Base-by-base conservation (phyloP, 2,888 invertebrate genomes). In the Mylabris sibirica region DNA sequence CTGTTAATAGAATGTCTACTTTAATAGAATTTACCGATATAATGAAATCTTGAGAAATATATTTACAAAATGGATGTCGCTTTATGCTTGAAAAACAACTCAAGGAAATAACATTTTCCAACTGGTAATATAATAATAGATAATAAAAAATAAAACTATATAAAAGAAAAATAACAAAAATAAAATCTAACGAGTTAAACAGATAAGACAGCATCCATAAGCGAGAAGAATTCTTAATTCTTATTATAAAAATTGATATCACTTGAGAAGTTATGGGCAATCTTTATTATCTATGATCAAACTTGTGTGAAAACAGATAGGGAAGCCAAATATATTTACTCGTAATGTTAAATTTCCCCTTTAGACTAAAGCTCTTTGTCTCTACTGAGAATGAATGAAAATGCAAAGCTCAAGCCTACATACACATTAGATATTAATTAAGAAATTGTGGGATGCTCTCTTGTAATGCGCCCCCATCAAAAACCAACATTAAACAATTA, bases 221-320 rank as follows among this genome's bases (percentile, higher is more conserved):
- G 69, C 67, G 69, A 69, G 74, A 73, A 73, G 76, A 76, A 76
- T 76, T 76, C 75, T 76, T 77, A 77, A 79, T 77, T 77, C 75
- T 69, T 63, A 72, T 64, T 70, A 72, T 71, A 73, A 72, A 73
- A 76, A 74, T 68, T 72, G 77, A 77, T 75, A 76, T 75, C 68
- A 75, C 72, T 74, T 67, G 65, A 69, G 66, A 64, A 67, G 67
- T 61, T 70, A 49, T 20, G 49, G 72, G 71, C 77, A 76, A 78
- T 77, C 77, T 77, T 75, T 73, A 77, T 73, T 75, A 72, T 65
- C 71, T 69, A 71, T 30, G 4, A 30, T 75, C 74, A 74, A 69
- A 69, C 70, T 72, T 66, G 72, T 70, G 72, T 70, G 5, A 30
- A 67, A 73, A 72, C 70, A 73, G 72, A 73, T 69, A 73, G 70